Base-by-base conservation (phyloP, 2,888 invertebrate genomes). In the Herminia tarsipennalis region DNA sequence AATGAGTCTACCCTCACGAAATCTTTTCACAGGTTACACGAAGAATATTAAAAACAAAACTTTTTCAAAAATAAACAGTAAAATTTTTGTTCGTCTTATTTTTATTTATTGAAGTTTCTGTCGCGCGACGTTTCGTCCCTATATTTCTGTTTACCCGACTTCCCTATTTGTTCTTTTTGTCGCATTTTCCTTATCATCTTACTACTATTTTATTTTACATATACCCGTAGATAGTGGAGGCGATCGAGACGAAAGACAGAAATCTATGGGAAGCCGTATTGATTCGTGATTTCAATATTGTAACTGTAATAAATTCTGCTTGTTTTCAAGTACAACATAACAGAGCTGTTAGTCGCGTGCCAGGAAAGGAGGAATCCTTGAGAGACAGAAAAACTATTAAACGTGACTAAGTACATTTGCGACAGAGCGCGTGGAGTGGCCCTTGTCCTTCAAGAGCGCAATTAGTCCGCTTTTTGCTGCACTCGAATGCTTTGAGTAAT, bases 391-490 rank as follows among this genome's bases (percentile, higher is more conserved):
- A 86, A 86, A 86, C 82, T 82, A 81, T 80, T 81, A 81, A 84
- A 89, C 86, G 89, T 88, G 87, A 84, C 85, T 85, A 87, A 90
- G 88, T 88, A 86, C 76, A 76, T 82, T 83, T 80, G 81, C 78
- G 81, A 86, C 83, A 81, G 83, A 78, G 73, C 65, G 70, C 70
- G 62, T 65, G 65, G 77, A 86, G 82, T 82, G 82, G 80, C 81
- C 83, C 86, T 86, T 85, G 88, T 88, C 86, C 85, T 86, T 88
- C 83, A 83, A 86, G 85, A 81, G 78, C 76, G 86, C 88, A 88
- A 89, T 90, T 90, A 90, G 90, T 82, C 67, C 74, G 76, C 80
- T 89, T 89, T 90, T 89, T 89, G 86, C 81, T 83, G 83, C 83
- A 84, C 78, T 83, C 71, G 69, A 79, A 77, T 87, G 78, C 85